These are phyloP conservation scores for Empidonax alnorum DNA, from an alignment of 2,113 vertebrate species.

Conservation along the genomic window DNA sequence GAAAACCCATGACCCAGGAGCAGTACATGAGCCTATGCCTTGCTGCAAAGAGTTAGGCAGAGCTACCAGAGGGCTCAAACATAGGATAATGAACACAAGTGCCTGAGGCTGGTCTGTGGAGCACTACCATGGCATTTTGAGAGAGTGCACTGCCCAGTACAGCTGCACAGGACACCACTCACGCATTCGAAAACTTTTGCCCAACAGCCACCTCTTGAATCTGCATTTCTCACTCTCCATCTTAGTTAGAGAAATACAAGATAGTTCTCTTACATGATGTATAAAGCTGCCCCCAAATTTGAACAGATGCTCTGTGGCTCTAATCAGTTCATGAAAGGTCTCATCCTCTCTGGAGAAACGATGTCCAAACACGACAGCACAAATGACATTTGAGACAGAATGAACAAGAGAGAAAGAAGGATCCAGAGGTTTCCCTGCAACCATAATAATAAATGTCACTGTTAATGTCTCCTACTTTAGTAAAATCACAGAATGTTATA, in stretches of 20 bases:
- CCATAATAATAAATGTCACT: not conserved
- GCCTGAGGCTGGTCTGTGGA: not conserved
- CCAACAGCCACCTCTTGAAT: not conserved
- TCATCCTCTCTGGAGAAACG: slow-evolving; percentile 59
- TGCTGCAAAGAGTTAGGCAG: not conserved
- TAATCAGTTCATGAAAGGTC: slow-evolving; percentile 61
- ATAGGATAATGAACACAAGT: not conserved
- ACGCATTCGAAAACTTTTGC: not conserved
- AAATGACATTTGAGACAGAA: slow-evolving; percentile 60
- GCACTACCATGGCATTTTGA: not conserved
- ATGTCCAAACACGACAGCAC: slow-evolving; percentile 53
- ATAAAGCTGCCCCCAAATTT: slow-evolving; percentile 17
- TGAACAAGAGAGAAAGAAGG: slow-evolving; percentile 47
- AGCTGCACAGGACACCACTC: not conserved
- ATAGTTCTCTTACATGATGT: slow-evolving; percentile 20
- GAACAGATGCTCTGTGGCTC: not conserved
- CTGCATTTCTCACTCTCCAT: not conserved
- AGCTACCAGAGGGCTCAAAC: not conserved
- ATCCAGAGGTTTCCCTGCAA: slow-evolving; percentile 62
- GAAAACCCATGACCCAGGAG: not conserved
- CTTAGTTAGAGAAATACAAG: not conserved
- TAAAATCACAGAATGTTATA: not conserved
- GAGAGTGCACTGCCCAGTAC: not conserved
- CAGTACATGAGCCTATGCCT: not conserved
- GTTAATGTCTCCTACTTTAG: not conserved